Evolutionary conservation across 2,888 invertebrate species (phyloP).

Genomic region (Amiota communis): DNA sequence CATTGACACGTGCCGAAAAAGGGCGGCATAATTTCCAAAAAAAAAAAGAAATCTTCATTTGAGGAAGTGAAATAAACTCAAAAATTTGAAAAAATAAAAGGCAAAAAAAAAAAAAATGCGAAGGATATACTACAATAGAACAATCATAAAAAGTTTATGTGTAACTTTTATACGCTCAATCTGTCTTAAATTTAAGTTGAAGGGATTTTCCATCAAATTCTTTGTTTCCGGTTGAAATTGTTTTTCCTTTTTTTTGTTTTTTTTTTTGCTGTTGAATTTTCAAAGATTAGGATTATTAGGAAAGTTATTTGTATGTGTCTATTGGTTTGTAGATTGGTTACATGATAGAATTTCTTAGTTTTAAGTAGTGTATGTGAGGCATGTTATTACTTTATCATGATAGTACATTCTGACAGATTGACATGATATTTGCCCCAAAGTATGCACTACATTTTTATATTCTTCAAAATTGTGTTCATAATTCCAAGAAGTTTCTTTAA

Average conservation of each 20-base stretch:
- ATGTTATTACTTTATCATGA: too few species aligned
- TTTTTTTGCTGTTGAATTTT: too few species aligned
- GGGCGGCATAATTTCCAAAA: slow-evolving; percentile 60
- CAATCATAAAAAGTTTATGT: slow-evolving; percentile 35
- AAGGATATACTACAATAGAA: background rate
- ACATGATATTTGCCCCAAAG: too few species aligned
- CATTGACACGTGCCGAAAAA: slow-evolving; percentile 58
- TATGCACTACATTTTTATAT: too few species aligned
- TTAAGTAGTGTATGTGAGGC: too few species aligned
- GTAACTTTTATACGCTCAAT: slow-evolving; percentile 47
- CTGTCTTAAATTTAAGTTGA: slow-evolving; percentile 31
- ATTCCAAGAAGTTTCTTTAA: too few species aligned
- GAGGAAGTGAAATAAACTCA: slow-evolving; percentile 24
- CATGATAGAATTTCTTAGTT: too few species aligned
- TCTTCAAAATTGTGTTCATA: too few species aligned
- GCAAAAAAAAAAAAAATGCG: slow-evolving; percentile 34
- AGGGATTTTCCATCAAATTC: background rate
- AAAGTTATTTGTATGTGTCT: too few species aligned
- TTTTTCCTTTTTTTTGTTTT: background rate
- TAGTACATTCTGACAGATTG: too few species aligned
- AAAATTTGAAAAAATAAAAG: slow-evolving; percentile 38
- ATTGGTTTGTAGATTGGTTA: too few species aligned
- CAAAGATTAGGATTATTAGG: too few species aligned
- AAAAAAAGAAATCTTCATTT: background rate
- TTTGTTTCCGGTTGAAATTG: background rate